These are phyloP conservation scores for Cydia strobilella DNA, from an alignment of 1,140 invertebrate genomes.

Conservation along the genomic window DNA sequence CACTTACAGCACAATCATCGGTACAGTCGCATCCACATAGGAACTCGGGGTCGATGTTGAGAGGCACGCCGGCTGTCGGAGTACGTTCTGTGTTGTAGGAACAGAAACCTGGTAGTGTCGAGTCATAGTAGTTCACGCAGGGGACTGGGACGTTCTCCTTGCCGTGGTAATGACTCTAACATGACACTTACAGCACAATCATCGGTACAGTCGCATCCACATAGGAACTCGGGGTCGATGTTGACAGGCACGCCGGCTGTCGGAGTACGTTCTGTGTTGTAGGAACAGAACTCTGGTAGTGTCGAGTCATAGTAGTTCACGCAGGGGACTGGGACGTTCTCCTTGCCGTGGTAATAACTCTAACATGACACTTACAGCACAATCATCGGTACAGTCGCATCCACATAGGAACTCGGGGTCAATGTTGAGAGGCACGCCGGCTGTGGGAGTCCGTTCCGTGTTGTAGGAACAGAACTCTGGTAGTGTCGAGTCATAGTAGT, in stretches of 20 bases:
- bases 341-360: no score
- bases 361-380: no score
- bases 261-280: no score
- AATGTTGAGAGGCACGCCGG: conserved; percentile 92
- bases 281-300: conserved; percentile 83
- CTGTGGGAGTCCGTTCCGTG: conserved; percentile 89
- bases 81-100: conserved; percentile 92
- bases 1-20: conserved; percentile 73
- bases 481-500: no score
- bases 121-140: no score
- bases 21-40: conserved; percentile 94
- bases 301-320: no score
- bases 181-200: no score
- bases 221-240: conserved; percentile 85
- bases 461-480: conserved; percentile 95
- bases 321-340: no score
- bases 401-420: conserved; percentile 84
- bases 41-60: conserved; percentile 93
- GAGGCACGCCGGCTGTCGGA: conserved; percentile 90
- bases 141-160: no score
- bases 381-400: no score
- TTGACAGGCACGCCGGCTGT: no score
- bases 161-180: conserved; percentile 82
- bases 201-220: conserved; percentile 90
- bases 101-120: no score